Conservation (phyloP, 92 coral and sea anemone genomes). For the Siderastrea siderea region DNA sequence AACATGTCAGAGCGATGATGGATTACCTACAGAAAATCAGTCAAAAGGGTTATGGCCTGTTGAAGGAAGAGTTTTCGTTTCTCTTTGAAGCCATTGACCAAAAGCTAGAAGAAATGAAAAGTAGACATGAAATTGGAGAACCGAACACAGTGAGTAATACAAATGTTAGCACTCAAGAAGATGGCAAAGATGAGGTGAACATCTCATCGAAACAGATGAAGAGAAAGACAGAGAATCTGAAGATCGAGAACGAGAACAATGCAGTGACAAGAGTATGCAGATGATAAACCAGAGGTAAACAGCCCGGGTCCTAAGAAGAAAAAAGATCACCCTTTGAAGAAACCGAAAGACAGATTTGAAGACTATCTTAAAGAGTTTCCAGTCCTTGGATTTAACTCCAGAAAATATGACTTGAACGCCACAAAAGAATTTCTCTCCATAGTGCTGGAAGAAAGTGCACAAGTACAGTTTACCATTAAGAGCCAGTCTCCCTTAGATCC, state of each 20-base stretch:
- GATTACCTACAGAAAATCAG: slow-evolving; percentile 41
- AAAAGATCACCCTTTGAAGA: background rate
- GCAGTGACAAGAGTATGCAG: background rate
- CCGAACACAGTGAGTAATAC: too few species aligned
- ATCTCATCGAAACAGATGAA: background rate
- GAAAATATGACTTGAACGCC: background rate
- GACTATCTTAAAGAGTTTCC: background rate
- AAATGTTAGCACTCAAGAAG: background rate
- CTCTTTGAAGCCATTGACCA: slow-evolving; percentile 1
- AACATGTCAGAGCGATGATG: slow-evolving; percentile 21
- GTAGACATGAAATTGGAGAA: background rate
- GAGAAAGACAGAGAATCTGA: slow-evolving; percentile 31
- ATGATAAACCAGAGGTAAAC: background rate
- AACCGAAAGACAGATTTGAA: background rate
- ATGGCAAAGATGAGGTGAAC: slow-evolving; percentile 4
- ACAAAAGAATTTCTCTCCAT: background rate
- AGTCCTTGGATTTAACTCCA: background rate
- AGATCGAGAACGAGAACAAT: background rate
- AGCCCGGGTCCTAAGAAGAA: background rate
- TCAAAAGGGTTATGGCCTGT: slow-evolving; percentile 24
- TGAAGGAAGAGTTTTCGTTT: slow-evolving; percentile 3
- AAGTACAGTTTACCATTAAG: background rate
- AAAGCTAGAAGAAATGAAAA: background rate
- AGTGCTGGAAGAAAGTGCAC: background rate
- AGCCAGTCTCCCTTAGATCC: too few species aligned